phyloP scores from a whole-genome alignment of 2,113 vertebrate genomes.

The Scalopus aquaticus region DNA sequence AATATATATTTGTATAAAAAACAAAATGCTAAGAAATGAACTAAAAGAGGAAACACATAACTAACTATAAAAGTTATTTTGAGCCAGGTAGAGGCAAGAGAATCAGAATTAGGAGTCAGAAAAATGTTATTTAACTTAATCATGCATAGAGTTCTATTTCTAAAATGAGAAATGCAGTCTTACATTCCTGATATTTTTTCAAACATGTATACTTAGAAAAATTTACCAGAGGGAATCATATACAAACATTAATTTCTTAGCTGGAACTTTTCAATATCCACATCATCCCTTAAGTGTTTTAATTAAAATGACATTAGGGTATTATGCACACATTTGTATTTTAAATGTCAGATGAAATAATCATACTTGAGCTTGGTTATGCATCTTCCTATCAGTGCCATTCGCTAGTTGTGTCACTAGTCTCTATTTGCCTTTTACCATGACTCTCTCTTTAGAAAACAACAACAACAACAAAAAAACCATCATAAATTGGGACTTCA shows the following conservation, averaged over 20 bases:
- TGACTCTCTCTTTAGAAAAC: not conserved
- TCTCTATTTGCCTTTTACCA: not conserved
- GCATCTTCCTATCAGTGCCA: not conserved
- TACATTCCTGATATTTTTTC: not conserved
- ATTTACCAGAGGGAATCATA: not conserved
- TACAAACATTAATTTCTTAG: not conserved
- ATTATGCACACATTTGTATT: not conserved
- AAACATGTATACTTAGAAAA: not conserved
- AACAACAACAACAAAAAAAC: not conserved
- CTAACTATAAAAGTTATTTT: not conserved
- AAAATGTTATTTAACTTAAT: constrained; percentile 1
- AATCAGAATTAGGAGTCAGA: not conserved
- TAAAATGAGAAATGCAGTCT: not conserved
- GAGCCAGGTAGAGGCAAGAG: not conserved
- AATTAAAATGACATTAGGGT: constrained; percentile 12
- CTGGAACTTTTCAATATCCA: not conserved
- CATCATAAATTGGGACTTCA: not conserved
- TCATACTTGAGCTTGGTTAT: not conserved
- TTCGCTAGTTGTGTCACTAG: not conserved
- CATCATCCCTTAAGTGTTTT: not conserved
- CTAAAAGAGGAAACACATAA: not conserved
- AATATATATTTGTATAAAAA: not conserved
- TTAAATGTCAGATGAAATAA: constrained; percentile 18
- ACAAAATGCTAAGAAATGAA: not conserved
- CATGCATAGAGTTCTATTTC: not conserved